These are phyloP conservation scores for Metellina segmentata DNA, from an alignment of 2,888 invertebrate species.

Conservation along the genomic window DNA sequence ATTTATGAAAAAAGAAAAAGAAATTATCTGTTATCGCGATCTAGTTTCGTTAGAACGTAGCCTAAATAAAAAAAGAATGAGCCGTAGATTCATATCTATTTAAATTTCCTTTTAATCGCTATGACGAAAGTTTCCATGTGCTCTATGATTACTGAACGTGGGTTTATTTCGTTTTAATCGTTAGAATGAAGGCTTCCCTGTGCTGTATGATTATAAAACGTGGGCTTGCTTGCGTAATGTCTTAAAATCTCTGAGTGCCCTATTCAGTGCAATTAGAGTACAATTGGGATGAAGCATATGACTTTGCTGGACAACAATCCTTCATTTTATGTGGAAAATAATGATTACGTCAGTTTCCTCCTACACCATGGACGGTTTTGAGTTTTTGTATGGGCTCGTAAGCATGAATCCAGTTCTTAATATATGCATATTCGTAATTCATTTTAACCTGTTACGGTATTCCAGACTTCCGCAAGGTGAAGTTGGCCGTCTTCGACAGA, in stretches of 20 bases:
- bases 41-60: too few species aligned
- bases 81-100: neutral
- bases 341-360: neutral
- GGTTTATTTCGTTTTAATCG: neutral
- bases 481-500: too few species aligned
- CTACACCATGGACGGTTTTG: neutral
- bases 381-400: neutral
- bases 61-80: too few species aligned
- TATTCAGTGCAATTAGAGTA: neutral
- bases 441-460: neutral
- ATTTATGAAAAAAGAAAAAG: too few species aligned
- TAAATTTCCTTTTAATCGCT: neutral
- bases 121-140: neutral
- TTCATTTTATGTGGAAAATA: neutral
- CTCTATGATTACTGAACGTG: neutral
- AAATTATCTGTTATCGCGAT: too few species aligned
- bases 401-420: neutral
- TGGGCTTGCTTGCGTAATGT: neutral
- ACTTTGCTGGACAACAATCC: neutral
- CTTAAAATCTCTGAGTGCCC: neutral
- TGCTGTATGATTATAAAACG: neutral
- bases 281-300: neutral
- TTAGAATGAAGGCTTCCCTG: neutral
- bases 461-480: neutral
- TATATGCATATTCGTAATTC: neutral